Conservation (phyloP, 2,888 invertebrate genomes). For the Drosophila nr. medialis region DNA sequence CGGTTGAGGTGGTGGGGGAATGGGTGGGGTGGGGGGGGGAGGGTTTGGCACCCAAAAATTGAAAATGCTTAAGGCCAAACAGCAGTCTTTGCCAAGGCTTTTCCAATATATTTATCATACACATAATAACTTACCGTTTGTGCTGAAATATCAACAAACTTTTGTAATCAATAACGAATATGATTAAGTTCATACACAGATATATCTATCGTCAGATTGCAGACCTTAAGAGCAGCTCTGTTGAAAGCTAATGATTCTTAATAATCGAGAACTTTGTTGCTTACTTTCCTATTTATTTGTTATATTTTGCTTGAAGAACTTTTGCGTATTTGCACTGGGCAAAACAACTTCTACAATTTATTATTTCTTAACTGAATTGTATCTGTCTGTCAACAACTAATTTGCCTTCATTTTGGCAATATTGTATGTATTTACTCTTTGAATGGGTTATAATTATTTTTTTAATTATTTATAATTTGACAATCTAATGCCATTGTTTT, state of each 20-base stretch:
- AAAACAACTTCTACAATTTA: not conserved
- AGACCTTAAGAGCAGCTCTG: not conserved
- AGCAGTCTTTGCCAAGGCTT: slow-evolving; percentile 23
- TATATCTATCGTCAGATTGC: not conserved
- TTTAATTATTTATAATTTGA: not conserved
- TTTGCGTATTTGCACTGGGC: not conserved
- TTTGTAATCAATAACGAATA: slow-evolving; percentile 20
- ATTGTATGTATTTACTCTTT: not conserved
- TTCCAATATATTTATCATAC: slow-evolving; percentile 8
- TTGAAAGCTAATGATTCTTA: not conserved
- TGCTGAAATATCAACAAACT: slow-evolving; percentile 16
- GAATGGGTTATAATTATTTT: not conserved
- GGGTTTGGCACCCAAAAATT: slow-evolving; percentile 39
- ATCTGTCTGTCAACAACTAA: not conserved
- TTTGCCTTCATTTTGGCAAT: not conserved
- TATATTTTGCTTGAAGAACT: not conserved
- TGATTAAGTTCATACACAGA: slow-evolving; percentile 10
- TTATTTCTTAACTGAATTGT: not conserved
- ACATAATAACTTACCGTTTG: slow-evolving; percentile 1
- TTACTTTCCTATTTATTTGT: not conserved
- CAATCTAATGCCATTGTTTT: too few relatives aligned
- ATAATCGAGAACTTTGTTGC: not conserved
- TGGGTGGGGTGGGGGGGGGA: too few relatives aligned
- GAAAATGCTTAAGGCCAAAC: slow-evolving; percentile 43
- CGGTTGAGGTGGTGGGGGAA: fast-evolving